phyloP scores from a whole-genome alignment of 2,888 invertebrate species.

The Catocala sponsa region DNA sequence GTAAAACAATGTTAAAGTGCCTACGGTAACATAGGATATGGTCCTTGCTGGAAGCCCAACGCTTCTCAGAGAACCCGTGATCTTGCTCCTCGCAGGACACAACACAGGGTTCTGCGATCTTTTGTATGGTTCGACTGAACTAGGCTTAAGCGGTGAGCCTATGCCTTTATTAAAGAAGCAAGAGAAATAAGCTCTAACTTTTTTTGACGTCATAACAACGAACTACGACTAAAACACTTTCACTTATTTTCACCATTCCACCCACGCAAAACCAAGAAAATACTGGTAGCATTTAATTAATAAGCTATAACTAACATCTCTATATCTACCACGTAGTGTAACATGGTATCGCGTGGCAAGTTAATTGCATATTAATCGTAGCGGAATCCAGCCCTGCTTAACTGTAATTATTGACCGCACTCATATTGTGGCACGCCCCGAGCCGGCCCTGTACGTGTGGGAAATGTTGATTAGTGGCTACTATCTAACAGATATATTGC shows the following conservation, averaged over 20 bases:
- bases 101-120: too few relatives aligned
- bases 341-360: constrained; percentile 59
- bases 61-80: too few relatives aligned
- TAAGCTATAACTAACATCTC: constrained; percentile 47
- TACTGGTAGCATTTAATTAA: constrained; percentile 51
- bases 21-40: too few relatives aligned
- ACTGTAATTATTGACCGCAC: constrained; percentile 64
- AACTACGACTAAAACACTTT: not conserved
- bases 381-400: constrained; percentile 63
- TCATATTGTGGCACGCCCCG: constrained; percentile 55
- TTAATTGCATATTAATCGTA: constrained; percentile 70
- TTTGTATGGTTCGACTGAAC: too few relatives aligned
- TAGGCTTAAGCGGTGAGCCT: too few relatives aligned
- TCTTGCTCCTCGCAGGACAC: too few relatives aligned
- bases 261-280: constrained; percentile 36
- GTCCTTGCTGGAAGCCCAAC: too few relatives aligned
- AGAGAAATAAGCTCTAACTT: too few relatives aligned
- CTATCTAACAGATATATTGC: constrained; percentile 53
- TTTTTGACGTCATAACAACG: too few relatives aligned
- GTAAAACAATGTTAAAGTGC: too few relatives aligned
- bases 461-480: constrained; percentile 46
- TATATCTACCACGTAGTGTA: constrained; percentile 43
- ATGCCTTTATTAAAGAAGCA: too few relatives aligned
- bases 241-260: not conserved
- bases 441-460: constrained; percentile 46